Base-by-base conservation (phyloP, 1,140 invertebrate species). In the Probaryconus sp. region DNA sequence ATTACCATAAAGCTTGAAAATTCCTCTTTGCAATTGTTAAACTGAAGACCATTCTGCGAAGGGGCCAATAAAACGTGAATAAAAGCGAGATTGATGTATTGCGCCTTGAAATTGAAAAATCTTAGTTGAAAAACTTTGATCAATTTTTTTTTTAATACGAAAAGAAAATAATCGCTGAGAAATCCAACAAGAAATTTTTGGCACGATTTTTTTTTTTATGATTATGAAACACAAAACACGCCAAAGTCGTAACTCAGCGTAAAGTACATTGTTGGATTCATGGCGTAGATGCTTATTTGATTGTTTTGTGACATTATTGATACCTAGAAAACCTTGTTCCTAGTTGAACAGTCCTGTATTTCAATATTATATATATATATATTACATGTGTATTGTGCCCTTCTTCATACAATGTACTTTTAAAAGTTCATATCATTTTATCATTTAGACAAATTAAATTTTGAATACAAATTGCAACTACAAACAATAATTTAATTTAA, bases 221-320 rank as follows among this genome's bases (percentile, higher is more conserved):
- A 50, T 56, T 50, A 33, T 72, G 43, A 64, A n/a, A 72, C 69
- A 72, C 69, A 45, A 61, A 53, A 72, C 60, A 72, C 35, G 51
- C 55, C 61, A 67, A 65, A 65, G 47, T 67, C 51, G 58, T 68
- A 74, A 74, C 53, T 73, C 71, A 68, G 56, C 63, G 63, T 74
- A 72, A 64, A 72, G 47, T 79, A 74, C 80, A 81, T 83, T 81
- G 80, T 69, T 82, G 79, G 69, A 63, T 82, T 71, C 79, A 68
- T 82, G 80, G 75, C 77, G 81, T 83, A 83, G 82, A 82, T 78
- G 82, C 81, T 83, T 83, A 26, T 80, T 81, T 76, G 79, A 65
- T 70, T 83, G 80, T 83, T 77, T 79, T 77, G 76, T 58, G 53
- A 61, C 55, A 73, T 47, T 17, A 67, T 78, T 76, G 73, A 64